Evolutionary conservation across 2,888 invertebrate genomes (phyloP), one percentile per base, ranked within the genome.

Genomic region (Pristionchus entomophagus): DNA sequence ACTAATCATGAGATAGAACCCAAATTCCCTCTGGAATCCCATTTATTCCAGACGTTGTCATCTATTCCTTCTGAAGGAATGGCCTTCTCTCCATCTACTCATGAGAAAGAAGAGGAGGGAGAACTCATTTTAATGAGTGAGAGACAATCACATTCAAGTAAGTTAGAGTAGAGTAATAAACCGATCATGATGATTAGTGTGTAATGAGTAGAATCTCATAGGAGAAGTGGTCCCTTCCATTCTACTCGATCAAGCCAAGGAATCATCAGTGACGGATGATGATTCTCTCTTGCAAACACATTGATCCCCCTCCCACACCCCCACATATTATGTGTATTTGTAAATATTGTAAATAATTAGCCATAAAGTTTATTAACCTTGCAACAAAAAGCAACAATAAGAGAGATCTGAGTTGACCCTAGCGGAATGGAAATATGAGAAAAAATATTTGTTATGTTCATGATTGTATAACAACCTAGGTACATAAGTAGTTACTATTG

Each of bases 361-460:
- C 38, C 8, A 69, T 69, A 38, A 69, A 69, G 6, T 69, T 38
- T 69, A 35, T 69, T 32, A 38, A 69, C 5, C 38, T 35, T 38
- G 38, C 69, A 69, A 69, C 69, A 69, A 69, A 2, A 69, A 69
- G 69, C 38, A 69, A 38, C 35, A 69, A 69, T 22, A 38, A 32
- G 12, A 69, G 35, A 38, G 69, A 69, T 69, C 38, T 35, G 26
- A 19, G 22, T 26, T 19, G 35, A 69, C 38, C 59, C 59, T 59
- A 26, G 59, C 59, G 26, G 59, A n/a, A 59, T 26, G 8, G 29
- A 12, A 26, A 59, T 12, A 59, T 26, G n/a, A 12, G 12, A 59
- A 59, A n/a, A 59, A n/a, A n/a, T n/a, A 59, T 32, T 12, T 69
- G 38, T 26, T 69, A 32, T 38, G 35, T 69, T 22, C 17, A 32